A percentile compares a stretch with the other conserved stretches of the same genome.
These are phyloP conservation scores for Batillaria attramentaria DNA, from an alignment of 1,140 invertebrate genomes.

Conservation along the genomic window DNA sequence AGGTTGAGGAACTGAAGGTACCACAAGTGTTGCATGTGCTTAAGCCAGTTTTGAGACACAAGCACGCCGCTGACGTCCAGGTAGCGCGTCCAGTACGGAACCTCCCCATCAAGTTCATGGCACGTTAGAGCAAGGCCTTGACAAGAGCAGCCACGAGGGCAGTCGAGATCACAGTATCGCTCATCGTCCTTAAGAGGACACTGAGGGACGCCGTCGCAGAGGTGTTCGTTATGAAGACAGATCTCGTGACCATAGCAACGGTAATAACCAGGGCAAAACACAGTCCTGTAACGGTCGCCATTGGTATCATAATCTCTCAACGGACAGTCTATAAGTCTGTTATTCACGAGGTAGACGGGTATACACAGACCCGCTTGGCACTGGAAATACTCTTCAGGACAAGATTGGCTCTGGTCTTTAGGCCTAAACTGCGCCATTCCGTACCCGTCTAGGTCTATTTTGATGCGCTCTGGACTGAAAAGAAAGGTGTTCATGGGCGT, in stretches of 20 bases:
- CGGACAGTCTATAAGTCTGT: constrained; percentile 28
- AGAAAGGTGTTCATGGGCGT: too few species aligned
- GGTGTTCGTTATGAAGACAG: constrained; percentile 29
- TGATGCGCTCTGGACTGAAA: too few species aligned
- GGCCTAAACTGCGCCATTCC: too few species aligned
- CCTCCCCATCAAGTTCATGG: background rate
- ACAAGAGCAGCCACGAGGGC: constrained; percentile 27
- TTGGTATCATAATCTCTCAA: constrained; percentile 23
- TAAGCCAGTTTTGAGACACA: background rate
- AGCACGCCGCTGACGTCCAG: constrained; percentile 19
- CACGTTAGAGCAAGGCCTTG: constrained; percentile 26
- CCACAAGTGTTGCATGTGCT: background rate
- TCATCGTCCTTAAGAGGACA: constrained; percentile 37
- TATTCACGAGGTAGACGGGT: constrained; percentile 29
- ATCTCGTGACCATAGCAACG: constrained; percentile 11
- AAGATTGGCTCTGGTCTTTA: too few species aligned
- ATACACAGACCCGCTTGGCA: constrained; percentile 21
- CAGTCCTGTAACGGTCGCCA: background rate
- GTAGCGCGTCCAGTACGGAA: background rate
- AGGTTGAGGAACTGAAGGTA: constrained; percentile 30
- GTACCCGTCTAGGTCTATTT: too few species aligned
- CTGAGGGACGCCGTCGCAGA: constrained; percentile 30
- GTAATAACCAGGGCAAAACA: constrained; percentile 28
- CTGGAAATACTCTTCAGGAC: constrained; percentile 8
- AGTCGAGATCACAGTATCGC: constrained; percentile 17